These are phyloP conservation scores for Diaprepes abbreviatus DNA, from an alignment of 2,888 invertebrate species.

Conservation along the genomic window DNA sequence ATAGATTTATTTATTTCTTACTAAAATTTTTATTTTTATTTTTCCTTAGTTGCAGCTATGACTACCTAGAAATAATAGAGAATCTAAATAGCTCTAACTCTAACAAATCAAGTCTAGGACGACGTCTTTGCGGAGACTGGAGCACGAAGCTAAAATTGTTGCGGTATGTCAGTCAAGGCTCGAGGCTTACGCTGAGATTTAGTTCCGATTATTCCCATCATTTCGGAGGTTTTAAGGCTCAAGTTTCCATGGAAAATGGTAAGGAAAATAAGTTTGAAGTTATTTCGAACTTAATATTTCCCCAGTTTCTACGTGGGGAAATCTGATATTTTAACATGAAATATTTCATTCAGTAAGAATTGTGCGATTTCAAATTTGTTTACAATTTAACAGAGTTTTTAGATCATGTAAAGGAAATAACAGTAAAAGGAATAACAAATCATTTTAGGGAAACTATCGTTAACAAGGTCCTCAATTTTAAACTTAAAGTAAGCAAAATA, in stretches of 20 bases:
- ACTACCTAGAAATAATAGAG: conserved; percentile 80
- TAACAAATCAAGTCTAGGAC: conserved; percentile 22
- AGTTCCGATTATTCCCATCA: conserved; percentile 84
- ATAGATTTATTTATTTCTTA: too few species aligned
- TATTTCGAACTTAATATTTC: neutral
- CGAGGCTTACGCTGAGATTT: conserved; percentile 77
- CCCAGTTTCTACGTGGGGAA: neutral
- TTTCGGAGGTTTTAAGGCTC: conserved; percentile 81
- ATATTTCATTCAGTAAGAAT: too few species aligned
- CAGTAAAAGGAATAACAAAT: too few species aligned
- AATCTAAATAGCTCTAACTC: conserved; percentile 17
- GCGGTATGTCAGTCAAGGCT: conserved; percentile 75
- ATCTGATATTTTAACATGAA: neutral
- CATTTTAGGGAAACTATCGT: too few species aligned
- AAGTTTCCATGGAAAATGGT: conserved; percentile 82
- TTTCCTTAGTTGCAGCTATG: conserved; percentile 80
- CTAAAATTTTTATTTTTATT: too few species aligned
- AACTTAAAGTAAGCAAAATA: too few species aligned
- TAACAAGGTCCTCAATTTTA: too few species aligned
- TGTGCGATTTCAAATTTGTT: too few species aligned
- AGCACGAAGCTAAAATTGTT: conserved; percentile 82
- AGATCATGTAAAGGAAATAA: too few species aligned
- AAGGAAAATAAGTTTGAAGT: conserved; percentile 65
- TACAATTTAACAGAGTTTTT: too few species aligned
- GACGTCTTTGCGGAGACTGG: conserved; percentile 84